Evolutionary conservation across 2,888 invertebrate genomes (phyloP).

Genomic region (Therioaphis trifolii): DNA sequence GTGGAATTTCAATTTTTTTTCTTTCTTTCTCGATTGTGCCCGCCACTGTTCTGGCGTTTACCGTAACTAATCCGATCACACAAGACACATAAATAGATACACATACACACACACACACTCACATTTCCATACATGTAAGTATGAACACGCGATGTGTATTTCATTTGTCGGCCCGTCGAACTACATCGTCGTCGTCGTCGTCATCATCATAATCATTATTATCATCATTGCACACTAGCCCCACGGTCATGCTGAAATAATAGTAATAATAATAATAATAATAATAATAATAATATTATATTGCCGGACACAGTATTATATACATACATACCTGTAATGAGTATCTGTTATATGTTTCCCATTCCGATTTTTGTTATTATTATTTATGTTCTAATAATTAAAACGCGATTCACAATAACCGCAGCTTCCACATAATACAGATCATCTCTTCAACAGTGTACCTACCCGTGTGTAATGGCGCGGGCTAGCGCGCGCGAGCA

Average conservation of each 20-base stretch:
- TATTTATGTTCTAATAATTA: conserved; percentile 54
- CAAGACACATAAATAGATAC: conserved; percentile 17
- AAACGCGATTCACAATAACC: conserved; percentile 55
- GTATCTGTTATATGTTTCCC: conserved; percentile 24
- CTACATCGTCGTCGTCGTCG: conserved; percentile 25
- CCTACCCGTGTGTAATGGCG: conserved; percentile 14
- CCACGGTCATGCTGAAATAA: conserved; percentile 33
- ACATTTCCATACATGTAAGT: no score
- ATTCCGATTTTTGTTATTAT: conserved; percentile 30
- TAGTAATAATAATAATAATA: conserved; percentile 36
- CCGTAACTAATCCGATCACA: conserved; percentile 60
- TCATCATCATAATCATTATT: conserved; percentile 13
- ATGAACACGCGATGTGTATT: conserved; percentile 8
- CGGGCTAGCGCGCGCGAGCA: neutral
- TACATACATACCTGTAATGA: neutral
- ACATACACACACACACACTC: neutral
- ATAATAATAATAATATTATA: conserved; percentile 16
- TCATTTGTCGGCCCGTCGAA: conserved; percentile 49
- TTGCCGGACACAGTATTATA: conserved; percentile 32
- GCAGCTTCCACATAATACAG: conserved; percentile 46
- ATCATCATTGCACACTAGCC: conserved; percentile 17
- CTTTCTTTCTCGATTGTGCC: conserved; percentile 26
- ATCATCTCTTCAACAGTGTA: conserved; percentile 41
- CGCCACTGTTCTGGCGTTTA: conserved; percentile 9
- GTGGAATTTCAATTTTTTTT: conserved; percentile 51